These are phyloP conservation scores for Actinemys pallida DNA, from an alignment of 2,113 vertebrate species.

Conservation along the genomic window DNA sequence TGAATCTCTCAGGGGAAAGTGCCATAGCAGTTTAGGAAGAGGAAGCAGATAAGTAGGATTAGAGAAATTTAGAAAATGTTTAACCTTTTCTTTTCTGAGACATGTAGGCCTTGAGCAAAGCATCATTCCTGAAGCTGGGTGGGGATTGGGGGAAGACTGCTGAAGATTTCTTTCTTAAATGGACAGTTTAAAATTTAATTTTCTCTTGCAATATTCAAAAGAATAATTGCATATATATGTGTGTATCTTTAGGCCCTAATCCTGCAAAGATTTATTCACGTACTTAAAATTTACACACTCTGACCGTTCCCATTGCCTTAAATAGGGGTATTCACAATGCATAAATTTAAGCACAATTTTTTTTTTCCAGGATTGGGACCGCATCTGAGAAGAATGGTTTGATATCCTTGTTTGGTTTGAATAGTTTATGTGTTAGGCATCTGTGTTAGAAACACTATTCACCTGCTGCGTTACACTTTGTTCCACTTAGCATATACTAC, in stretches of 20 bases:
- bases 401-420: neutral
- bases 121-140: neutral
- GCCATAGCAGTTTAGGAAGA: neutral
- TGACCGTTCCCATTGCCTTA: neutral
- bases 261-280: neutral
- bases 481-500: neutral
- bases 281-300: neutral
- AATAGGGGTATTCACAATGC: neutral
- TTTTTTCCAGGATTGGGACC: neutral
- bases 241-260: neutral
- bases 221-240: neutral
- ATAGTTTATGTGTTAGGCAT: neutral
- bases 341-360: neutral
- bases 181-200: neutral
- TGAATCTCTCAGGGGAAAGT: neutral
- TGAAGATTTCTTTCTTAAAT: neutral
- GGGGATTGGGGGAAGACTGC: neutral
- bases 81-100: neutral
- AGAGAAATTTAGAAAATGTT: neutral
- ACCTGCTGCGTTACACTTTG: neutral
- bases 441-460: neutral
- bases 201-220: neutral
- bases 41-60: neutral
- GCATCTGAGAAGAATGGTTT: neutral
- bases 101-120: neutral